Evolutionary conservation across 2,113 vertebrate species (phyloP), one percentile per base, ranked within the genome.

Genomic region (Actenoides hombroni): DNA sequence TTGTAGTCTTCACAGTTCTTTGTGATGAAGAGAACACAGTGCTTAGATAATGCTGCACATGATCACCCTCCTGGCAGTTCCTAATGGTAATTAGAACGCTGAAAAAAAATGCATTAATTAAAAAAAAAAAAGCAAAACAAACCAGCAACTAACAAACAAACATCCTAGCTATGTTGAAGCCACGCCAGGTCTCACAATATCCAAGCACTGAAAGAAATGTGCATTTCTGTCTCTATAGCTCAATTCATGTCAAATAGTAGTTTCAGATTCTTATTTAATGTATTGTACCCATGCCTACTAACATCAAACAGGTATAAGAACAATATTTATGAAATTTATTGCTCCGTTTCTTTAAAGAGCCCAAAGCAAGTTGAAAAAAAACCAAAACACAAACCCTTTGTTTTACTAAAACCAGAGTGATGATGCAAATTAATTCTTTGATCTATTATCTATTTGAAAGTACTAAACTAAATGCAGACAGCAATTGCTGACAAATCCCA

Each of bases 401-500:
- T 92, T 97, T 97, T 96, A 94, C 64, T 79, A 73, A 97, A 96
- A 86, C 68, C 80, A 92, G 87, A 94, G 95, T 88, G 86, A 93
- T 44, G 37, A 95, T 85, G 63, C 86, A 97, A 97, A 97, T 90
- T 92, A 96, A 97, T 93, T 96, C 93, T 96, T 98, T 97, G 97
- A 96, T 92, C 95, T 94, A 96, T 96, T 96, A 94, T 86, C 68
- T 91, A 92, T 87, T 94, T 95, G 86, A 94, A 96, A 92, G 94
- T 91, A 96, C 67, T 89, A 95, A 96, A 92, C 89, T 94, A 96
- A 92, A 91, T 89, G 90, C 87, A 97, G 95, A 93, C 89, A 94
- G 83, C 85, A 97, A 98, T 95, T 97, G 88, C 96, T 97, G 94
- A 91, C 95, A 97, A 98, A 97, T 97, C 97, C 95, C 95, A 96